These are phyloP conservation scores for Odobenus rosmarus DNA, from an alignment of 2,113 vertebrate genomes.

Conservation along the genomic window DNA sequence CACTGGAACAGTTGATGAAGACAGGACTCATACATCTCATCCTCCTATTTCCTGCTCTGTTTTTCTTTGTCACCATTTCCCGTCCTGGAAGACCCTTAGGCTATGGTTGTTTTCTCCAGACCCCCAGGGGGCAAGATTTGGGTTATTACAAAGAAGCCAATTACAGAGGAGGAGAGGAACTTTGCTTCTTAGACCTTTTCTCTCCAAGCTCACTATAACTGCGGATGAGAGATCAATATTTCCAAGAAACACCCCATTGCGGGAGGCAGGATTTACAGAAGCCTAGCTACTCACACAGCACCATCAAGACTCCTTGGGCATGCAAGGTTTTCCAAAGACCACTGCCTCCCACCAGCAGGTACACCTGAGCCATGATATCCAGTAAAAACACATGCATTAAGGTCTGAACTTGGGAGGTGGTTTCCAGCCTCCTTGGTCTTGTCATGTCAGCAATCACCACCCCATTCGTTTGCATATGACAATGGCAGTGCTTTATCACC, in stretches of 20 bases:
- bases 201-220: constrained; percentile 59
- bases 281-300: background rate
- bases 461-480: background rate
- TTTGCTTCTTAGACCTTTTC: constrained; percentile 71
- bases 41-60: background rate
- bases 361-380: background rate
- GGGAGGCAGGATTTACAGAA: background rate
- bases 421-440: background rate
- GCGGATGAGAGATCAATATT: background rate
- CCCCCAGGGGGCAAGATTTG: background rate
- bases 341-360: background rate
- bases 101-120: constrained; percentile 62
- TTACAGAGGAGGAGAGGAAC: background rate
- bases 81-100: constrained; percentile 10
- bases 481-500: background rate
- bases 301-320: background rate
- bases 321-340: background rate
- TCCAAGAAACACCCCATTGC: background rate
- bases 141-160: constrained; percentile 45
- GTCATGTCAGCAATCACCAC: background rate
- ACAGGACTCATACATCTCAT: background rate
- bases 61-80: background rate
- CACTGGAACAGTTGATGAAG: background rate
- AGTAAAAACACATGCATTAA: background rate
- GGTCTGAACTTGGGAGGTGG: background rate